Evolutionary conservation across 2,888 invertebrate species (phyloP).

Genomic region (Encarsia formosa): DNA sequence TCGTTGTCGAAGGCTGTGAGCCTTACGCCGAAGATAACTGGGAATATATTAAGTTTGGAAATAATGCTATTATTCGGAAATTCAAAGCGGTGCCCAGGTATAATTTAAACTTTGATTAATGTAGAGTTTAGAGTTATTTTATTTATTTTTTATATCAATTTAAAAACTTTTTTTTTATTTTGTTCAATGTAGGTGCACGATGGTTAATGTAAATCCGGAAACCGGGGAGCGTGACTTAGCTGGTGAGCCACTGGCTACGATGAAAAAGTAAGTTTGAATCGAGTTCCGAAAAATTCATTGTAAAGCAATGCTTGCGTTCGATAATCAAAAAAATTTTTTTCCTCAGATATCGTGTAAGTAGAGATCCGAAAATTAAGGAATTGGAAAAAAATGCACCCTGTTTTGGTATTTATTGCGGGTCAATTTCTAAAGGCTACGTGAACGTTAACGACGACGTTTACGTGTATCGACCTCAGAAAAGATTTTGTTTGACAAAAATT

Average conservation of each 20-base stretch:
- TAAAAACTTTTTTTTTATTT: conserved; percentile 1
- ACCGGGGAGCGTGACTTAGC: conserved; percentile 49
- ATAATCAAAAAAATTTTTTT: not conserved
- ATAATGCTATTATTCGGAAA: conserved; percentile 52
- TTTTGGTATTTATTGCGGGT: conserved; percentile 55
- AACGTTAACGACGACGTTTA: conserved; percentile 55
- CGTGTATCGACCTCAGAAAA: conserved; percentile 35
- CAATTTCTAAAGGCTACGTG: conserved; percentile 51
- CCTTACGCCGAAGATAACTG: conserved; percentile 55
- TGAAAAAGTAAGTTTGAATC: conserved; percentile 55
- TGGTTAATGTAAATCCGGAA: conserved; percentile 53
- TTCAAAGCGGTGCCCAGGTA: conserved; percentile 59
- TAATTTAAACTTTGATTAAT: not conserved
- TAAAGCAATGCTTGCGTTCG: not conserved
- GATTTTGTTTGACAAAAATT: no score
- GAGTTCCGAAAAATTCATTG: no score
- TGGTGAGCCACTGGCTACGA: conserved; percentile 55
- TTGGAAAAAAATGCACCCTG: conserved; percentile 47
- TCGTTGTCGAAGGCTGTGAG: conserved; percentile 53
- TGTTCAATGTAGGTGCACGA: conserved; percentile 46
- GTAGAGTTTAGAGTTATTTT: not conserved
- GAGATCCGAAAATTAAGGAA: conserved; percentile 31
- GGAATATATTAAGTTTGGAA: conserved; percentile 58
- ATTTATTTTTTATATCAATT: no score
- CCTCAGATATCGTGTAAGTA: conserved; percentile 34